Evolutionary conservation across 2,888 invertebrate genomes (phyloP).

Genomic region (Carabus problematicus): DNA sequence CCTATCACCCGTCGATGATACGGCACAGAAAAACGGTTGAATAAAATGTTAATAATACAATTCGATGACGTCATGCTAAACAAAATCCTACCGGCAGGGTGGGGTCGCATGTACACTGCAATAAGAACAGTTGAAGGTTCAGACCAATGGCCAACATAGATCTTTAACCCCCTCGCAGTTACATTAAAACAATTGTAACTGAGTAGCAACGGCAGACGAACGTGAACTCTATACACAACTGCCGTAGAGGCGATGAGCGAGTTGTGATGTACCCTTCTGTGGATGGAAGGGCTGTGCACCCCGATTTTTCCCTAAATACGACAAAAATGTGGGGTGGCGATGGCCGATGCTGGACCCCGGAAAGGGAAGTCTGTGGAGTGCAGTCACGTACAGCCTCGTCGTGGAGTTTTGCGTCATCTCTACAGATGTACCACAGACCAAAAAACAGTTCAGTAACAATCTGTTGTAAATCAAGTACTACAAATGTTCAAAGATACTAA

Average conservation of each 20-base stretch:
- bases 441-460: no score
- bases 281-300: slow-evolving; percentile 13
- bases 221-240: neutral
- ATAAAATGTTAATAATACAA: slow-evolving; percentile 9
- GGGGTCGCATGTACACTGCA: neutral
- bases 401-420: slow-evolving; percentile 12
- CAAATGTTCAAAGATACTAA: no score
- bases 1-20: slow-evolving; percentile 10
- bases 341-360: slow-evolving; percentile 19
- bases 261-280: slow-evolving; percentile 16
- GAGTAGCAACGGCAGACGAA: slow-evolving; percentile 1
- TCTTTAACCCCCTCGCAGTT: slow-evolving; percentile 21
- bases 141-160: slow-evolving; percentile 11
- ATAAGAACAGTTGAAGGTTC: slow-evolving; percentile 1
- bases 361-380: slow-evolving; percentile 27
- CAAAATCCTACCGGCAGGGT: slow-evolving; percentile 8
- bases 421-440: no score
- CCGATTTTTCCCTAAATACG: slow-evolving; percentile 28
- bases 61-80: slow-evolving; percentile 16
- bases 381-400: slow-evolving; percentile 13
- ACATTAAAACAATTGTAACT: slow-evolving; percentile 22
- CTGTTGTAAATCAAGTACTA: no score
- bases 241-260: neutral
- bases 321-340: slow-evolving; percentile 21
- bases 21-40: slow-evolving; percentile 1